phyloP scores from a whole-genome alignment of 2,113 vertebrate genomes.

The Paratilapia polleni region DNA sequence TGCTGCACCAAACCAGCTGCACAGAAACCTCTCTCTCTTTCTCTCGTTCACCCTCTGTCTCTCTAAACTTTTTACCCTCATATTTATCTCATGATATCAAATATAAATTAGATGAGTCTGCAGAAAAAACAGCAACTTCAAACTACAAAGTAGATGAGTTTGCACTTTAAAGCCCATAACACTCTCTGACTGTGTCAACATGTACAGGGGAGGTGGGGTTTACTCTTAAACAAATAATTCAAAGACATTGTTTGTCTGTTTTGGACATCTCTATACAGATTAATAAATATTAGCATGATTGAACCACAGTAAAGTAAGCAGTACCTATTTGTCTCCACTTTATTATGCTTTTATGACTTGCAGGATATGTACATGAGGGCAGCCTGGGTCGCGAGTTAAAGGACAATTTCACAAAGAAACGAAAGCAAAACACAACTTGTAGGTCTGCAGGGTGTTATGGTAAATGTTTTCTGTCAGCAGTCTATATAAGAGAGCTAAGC shows the following conservation, averaged over 20 bases:
- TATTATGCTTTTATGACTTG: background rate
- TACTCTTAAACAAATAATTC: background rate
- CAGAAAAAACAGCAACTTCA: conserved; percentile 24
- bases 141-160: conserved; percentile 37
- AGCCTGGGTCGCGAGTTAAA: background rate
- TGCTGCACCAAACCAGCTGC: background rate
- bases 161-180: conserved; percentile 15
- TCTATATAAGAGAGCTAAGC: background rate
- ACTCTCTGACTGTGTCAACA: background rate
- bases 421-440: background rate
- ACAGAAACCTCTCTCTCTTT: background rate
- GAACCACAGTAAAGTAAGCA: background rate
- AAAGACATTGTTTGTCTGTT: background rate
- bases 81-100: conserved; percentile 51
- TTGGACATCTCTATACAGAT: background rate
- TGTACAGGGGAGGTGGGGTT: background rate
- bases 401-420: background rate
- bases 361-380: background rate
- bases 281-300: background rate
- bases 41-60: background rate
- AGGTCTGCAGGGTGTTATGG: background rate
- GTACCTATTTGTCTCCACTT: too few species aligned
- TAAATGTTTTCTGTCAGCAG: conserved; percentile 2
- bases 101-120: conserved; percentile 45
- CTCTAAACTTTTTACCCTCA: conserved; percentile 35